Evolutionary conservation across 2,113 vertebrate species (phyloP), one percentile per base, ranked within the genome.

Genomic region (Drymodes brunneopygia): DNA sequence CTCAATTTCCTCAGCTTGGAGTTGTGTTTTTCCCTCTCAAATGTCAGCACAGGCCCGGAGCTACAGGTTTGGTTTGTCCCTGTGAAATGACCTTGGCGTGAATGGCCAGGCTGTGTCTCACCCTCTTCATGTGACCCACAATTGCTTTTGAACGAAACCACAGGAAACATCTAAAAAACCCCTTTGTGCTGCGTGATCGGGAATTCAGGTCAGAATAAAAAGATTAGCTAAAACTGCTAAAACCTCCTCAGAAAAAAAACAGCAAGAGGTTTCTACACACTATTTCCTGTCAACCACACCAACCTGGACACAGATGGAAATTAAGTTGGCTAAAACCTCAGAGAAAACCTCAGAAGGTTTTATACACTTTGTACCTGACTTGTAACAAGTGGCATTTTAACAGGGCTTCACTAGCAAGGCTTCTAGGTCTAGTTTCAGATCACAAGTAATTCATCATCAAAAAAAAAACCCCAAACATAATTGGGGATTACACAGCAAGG

Each of bases 191-290:
- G 45, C 40, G 17, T 12, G 24, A 6, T 0, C 19, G 54, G 70
- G 71, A 72, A 60, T 12, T 79, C 40, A 3, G 67, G 19, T n/a
- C 50, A 40, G 33, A 70, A 58, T 4, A 51, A 7, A 48, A 22
- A 61, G 31, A 33, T 72, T 24, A 75, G 14, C 45, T 42, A 19
- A 31, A 94, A 70, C 31, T 22, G 50, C 50, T 47, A 9, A 48
- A 48, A 44, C 7, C 29, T 48, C 45, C 66, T n/a, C 61, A 80
- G 36, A 50, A 77, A 42, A 16, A 66, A 16, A 66, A 40, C 57
- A 72, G n/a, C 2, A 4, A 74, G 11, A 2, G 1, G 56, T 29
- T 73, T 36, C 38, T 14, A 15, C 28, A 19, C 0, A 0, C 6
- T 7, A 0, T 0, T 33, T 50, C 60, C 29, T 38, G 36, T 22